Evolutionary conservation across 2,888 invertebrate genomes (phyloP).

Genomic region (Chouioia cunea): DNA sequence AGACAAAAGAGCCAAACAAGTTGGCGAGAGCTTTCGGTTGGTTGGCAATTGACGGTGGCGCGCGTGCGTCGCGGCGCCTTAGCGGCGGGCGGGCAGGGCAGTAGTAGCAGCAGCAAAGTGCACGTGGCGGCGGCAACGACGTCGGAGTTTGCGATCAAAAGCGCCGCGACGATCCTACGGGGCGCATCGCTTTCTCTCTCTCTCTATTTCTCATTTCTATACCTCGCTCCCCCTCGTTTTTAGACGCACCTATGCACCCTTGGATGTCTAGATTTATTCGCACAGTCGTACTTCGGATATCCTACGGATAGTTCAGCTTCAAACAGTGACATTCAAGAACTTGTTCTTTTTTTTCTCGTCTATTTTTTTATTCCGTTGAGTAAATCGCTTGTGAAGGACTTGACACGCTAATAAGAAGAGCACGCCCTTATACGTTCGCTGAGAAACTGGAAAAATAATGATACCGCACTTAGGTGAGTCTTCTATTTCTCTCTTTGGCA

Average conservation of each 20-base stretch:
- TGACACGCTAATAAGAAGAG: neutral
- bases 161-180: constrained; percentile 37
- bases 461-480: constrained; percentile 37
- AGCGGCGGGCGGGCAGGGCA: neutral
- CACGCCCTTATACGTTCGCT: neutral
- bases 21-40: neutral
- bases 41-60: too few relatives aligned
- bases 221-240: too few relatives aligned
- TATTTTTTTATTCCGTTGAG: too few relatives aligned
- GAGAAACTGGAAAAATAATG: constrained; percentile 12
- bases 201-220: too few relatives aligned
- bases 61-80: constrained; percentile 20
- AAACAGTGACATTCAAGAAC: too few relatives aligned
- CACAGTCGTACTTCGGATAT: too few relatives aligned
- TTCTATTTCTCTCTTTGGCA: neutral
- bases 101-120: neutral
- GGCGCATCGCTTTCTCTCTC: constrained; percentile 2
- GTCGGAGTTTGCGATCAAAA: constrained; percentile 27
- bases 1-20: neutral
- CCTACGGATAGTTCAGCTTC: too few relatives aligned
- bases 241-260: too few relatives aligned
- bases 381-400: too few relatives aligned
- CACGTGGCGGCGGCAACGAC: constrained; percentile 13
- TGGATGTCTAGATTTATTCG: too few relatives aligned
- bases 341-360: too few relatives aligned